phyloP scores from a whole-genome alignment of 2,888 invertebrate species.

The Plemyria rubiginata region DNA sequence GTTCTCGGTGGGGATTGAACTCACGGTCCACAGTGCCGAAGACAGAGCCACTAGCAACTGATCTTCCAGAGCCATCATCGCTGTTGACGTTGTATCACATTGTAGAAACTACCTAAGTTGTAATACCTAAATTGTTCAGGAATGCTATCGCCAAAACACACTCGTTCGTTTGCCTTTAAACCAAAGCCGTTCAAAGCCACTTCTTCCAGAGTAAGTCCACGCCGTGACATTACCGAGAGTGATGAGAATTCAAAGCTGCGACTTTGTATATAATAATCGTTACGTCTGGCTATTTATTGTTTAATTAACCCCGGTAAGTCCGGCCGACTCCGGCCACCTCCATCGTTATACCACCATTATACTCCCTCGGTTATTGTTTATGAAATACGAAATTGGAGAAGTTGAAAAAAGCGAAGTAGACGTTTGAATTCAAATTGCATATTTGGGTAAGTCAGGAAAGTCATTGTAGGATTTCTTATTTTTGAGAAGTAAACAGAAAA shows the following conservation, averaged over 20 bases:
- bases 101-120: no score
- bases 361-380: conserved; percentile 69
- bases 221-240: conserved; percentile 81
- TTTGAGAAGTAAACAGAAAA: conserved; percentile 16
- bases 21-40: no score
- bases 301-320: conserved; percentile 69
- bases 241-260: conserved; percentile 82
- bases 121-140: no score
- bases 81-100: no score
- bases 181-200: background rate
- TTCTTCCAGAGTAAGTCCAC: conserved; percentile 56
- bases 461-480: conserved; percentile 20
- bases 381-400: conserved; percentile 70
- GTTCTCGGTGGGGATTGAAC: no score
- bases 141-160: no score
- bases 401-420: conserved; percentile 54
- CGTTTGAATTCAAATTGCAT: conserved; percentile 42
- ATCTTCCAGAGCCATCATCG: no score
- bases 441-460: conserved; percentile 32
- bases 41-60: no score
- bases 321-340: conserved; percentile 49
- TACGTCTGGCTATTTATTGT: conserved; percentile 78
- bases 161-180: no score
- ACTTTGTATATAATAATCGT: conserved; percentile 81
- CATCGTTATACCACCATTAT: conserved; percentile 61